These are phyloP conservation scores for Mesorhabditis belari DNA, from an alignment of 2,888 invertebrate species.

Conservation along the genomic window DNA sequence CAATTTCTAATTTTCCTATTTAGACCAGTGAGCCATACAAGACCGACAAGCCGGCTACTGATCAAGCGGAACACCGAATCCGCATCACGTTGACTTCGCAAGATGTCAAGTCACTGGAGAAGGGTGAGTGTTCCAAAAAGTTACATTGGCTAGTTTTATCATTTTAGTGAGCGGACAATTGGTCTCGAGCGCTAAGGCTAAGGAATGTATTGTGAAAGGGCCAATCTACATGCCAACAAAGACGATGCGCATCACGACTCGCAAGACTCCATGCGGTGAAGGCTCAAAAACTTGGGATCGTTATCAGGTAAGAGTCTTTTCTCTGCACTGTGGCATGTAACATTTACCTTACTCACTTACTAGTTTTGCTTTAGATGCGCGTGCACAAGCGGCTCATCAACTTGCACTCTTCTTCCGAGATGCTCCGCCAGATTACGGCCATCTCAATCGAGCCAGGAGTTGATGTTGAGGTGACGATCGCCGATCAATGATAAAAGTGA, in stretches of 20 bases:
- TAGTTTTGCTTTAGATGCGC: slow-evolving; percentile 91
- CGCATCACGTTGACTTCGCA: slow-evolving; percentile 93
- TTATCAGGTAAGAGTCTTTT: slow-evolving; percentile 54
- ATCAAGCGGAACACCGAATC: slow-evolving; percentile 60
- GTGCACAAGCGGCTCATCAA: slow-evolving; percentile 98
- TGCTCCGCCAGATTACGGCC: slow-evolving; percentile 96
- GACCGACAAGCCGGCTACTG: slow-evolving; percentile 39
- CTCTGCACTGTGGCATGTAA: too few species aligned
- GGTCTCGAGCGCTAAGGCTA: slow-evolving; percentile 91
- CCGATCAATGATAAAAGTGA: too few species aligned
- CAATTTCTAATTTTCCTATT: too few species aligned
- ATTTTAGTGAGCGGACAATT: slow-evolving; percentile 83
- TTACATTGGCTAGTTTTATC: too few species aligned
- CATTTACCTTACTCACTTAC: too few species aligned
- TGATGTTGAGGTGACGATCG: slow-evolving; percentile 96
- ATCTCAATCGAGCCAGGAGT: slow-evolving; percentile 99
- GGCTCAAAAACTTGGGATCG: slow-evolving; percentile 99
- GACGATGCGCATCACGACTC: slow-evolving; percentile 89
- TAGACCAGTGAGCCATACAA: too few species aligned
- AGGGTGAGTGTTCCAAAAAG: slow-evolving; percentile 66
- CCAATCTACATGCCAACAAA: slow-evolving; percentile 99
- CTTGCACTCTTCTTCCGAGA: slow-evolving; percentile 93
- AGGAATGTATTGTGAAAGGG: slow-evolving; percentile 91
- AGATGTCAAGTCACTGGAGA: slow-evolving; percentile 92
- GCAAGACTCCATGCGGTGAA: slow-evolving; percentile 99